Base-by-base conservation (phyloP, 2,113 vertebrate genomes). In the Oreochromis tanganicae region DNA sequence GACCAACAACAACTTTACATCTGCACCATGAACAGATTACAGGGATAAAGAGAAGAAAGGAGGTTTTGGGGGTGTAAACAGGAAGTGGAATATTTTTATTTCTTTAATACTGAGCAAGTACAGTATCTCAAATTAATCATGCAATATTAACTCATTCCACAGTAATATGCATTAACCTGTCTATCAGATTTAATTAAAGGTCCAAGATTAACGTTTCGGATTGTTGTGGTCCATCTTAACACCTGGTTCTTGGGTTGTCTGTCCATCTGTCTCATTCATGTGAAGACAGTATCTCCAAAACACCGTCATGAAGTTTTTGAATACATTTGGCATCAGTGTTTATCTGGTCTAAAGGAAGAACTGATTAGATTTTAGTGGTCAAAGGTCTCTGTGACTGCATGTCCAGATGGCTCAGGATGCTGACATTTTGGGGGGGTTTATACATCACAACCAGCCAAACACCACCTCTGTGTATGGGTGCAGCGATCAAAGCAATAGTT, bases 351-450 rank as follows among this genome's bases (percentile, higher is more conserved):
- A 68, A 41, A 68, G 63, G 0, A 63, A n/a, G 61, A 66, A n/a
- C 61, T 5, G 61, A 66, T n/a, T 66, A 0, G 4, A 0, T 3
- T 0, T 71, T 71, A 21, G 6, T 9, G 0, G 6, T 41, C n/a
- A 71, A 5, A 14, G 0, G 36, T 41, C 6, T 17, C 48, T 71
- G 36, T 41, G n/a, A 5, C 63, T 71, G 36, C 7, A 12, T 41
- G 63, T 71, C 36, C 36, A 41, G 61, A 66, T 66, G 17, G 36
- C n/a, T 66, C 17, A 36, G 61, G 32, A 66, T 36, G 9, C 0
- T 66, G 32, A 63, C 9, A 36, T 36, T 19, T 34, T 63, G 4
- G 29, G 29, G 9, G 1, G 1, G 10, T 46, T 61, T 19, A 10
- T 61, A 17, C 27, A 59, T 32, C 27, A 17, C 56, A 59, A 9